Base-by-base conservation (phyloP, 2,797 vertebrate genomes). In the Pangasius sanitwongsei region DNA sequence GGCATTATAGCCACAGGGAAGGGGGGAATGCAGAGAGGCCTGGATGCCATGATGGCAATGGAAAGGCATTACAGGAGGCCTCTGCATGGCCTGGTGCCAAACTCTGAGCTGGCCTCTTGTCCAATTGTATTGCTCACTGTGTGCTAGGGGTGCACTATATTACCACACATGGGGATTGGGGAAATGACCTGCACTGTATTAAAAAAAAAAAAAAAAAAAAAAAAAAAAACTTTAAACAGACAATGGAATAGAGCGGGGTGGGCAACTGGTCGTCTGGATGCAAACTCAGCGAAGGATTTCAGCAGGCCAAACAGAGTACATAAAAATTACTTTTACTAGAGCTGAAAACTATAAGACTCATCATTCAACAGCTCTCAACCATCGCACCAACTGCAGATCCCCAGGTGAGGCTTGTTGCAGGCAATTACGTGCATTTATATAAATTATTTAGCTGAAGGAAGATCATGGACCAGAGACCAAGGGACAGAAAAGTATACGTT, bases 61-160 rank as follows among this genome's bases (percentile, higher is more conserved):
- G 44, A 23, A 78, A 31, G 74, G 34, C 86, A 67, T 89, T 83
- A 90, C 41, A 87, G 74, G 57, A 59, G 78, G 82, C 59, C 83
- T 31, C 44, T 87, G 81, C 48, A 59, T 81, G 63, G 89, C 63
- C 82, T 72, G 20, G 59, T 28, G 72, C 88, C 86, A 86, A 48
- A 67, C 6, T 41, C 13, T 41, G 12, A 59, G 80, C 86, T 44
- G 50, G 72, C 89, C 50, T 78, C 37, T 70, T 44, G 34, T 70
- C 53, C 63, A 69, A 15, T 84, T 78, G 25, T 37, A 83, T 44
- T 13, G 0, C 25, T 59, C 31, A 41, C 31, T 6, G 13, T 82
- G 37, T 55, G 28, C 13, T 34, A 23, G 44, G 15, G 16, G 31
- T 53, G 48, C 23, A 44, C 57, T 44, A 63, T 44, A 34, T 81